phyloP scores from a whole-genome alignment of 2,888 invertebrate species.

The Tipula unca region DNA sequence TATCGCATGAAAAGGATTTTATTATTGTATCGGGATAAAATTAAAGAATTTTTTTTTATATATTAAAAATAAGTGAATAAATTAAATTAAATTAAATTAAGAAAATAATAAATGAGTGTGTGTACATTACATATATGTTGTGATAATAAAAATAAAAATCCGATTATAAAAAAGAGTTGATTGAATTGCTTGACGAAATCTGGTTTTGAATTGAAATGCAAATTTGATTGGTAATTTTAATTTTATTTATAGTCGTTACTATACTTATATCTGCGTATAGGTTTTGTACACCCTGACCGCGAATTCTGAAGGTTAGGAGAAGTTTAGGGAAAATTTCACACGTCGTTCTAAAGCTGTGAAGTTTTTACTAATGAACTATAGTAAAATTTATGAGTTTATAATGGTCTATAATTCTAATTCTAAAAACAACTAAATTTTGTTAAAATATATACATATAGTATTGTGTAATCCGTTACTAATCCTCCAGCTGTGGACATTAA shows the following conservation, averaged over 20 bases:
- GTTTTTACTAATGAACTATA: too few relatives aligned
- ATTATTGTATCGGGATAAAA: not conserved
- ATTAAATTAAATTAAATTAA: not conserved
- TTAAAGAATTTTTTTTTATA: not conserved
- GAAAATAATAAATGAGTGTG: not conserved
- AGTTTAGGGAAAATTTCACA: too few relatives aligned
- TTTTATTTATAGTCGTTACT: not conserved
- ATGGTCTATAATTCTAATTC: too few relatives aligned
- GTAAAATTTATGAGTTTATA: too few relatives aligned
- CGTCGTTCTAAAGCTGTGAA: too few relatives aligned
- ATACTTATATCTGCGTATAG: too few relatives aligned
- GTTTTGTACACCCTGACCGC: not conserved
- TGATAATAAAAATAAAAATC: not conserved
- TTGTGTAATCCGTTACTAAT: too few relatives aligned
- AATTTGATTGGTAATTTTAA: not conserved
- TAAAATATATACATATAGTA: too few relatives aligned
- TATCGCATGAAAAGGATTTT: not conserved
- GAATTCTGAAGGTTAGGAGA: too few relatives aligned
- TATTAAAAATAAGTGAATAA: not conserved
- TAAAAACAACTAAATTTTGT: too few relatives aligned
- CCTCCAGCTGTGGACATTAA: too few relatives aligned
- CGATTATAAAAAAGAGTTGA: not conserved
- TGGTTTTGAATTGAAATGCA: not conserved
- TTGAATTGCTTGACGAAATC: conserved; percentile 2
- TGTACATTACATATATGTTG: too few relatives aligned